These are phyloP conservation scores for Cavia aperea DNA, from an alignment of 2,113 vertebrate genomes.

Conservation along the genomic window DNA sequence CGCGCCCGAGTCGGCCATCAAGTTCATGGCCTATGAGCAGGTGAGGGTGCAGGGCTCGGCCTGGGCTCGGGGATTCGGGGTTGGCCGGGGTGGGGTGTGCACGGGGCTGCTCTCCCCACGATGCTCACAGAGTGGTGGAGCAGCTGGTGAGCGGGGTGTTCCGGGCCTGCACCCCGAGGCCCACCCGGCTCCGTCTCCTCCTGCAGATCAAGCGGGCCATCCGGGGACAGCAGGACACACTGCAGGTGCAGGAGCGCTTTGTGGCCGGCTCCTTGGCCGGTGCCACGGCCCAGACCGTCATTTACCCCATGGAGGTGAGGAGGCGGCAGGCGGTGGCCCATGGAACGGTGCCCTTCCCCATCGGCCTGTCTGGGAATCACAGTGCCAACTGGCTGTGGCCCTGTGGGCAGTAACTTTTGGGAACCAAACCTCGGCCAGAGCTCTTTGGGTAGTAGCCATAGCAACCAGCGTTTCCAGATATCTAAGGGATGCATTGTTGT, in stretches of 20 bases:
- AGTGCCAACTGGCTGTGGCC: background rate
- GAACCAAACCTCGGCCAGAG: background rate
- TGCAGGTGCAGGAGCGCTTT: conserved; percentile 85
- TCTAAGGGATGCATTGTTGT: background rate
- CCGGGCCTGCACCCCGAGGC: background rate
- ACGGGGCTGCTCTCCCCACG: background rate
- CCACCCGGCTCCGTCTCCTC: background rate
- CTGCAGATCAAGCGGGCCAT: conserved; percentile 84
- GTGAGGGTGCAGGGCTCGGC: conserved; percentile 66
- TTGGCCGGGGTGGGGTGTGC: background rate
- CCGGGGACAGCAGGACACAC: conserved; percentile 76
- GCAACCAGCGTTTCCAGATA: background rate
- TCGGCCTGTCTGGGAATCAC: background rate
- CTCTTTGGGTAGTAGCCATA: background rate
- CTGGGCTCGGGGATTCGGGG: background rate
- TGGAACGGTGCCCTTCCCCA: background rate
- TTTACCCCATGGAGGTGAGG: conserved; percentile 91
- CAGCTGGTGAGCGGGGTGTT: background rate
- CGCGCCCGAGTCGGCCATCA: conserved; percentile 93
- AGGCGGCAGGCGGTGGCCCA: background rate
- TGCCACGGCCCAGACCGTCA: conserved; percentile 86
- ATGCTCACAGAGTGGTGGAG: background rate
- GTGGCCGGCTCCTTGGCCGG: conserved; percentile 88
- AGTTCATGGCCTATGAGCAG: conserved; percentile 99
- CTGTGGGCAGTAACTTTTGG: background rate